A percentile compares a stretch with the other conserved stretches of the same genome.
These are phyloP conservation scores for Cynodonichthys magdalenae DNA, from an alignment of 2,797 vertebrate species.

Conservation along the genomic window DNA sequence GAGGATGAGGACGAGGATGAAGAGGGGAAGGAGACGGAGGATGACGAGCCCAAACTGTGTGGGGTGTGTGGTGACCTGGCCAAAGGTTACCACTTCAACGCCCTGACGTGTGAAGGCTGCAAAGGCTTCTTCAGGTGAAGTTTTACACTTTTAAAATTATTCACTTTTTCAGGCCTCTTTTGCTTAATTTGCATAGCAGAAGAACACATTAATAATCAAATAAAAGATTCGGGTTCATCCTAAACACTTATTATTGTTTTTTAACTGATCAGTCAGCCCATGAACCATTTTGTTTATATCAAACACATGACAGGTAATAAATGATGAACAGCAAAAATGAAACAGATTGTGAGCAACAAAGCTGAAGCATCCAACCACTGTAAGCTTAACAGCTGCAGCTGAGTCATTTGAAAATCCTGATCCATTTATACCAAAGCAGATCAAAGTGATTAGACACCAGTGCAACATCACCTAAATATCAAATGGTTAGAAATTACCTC, in stretches of 20 bases:
- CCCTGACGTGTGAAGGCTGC: slow-evolving; percentile 83
- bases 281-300: too few species aligned
- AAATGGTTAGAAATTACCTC: background rate
- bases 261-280: too few species aligned
- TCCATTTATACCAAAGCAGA: background rate
- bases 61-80: slow-evolving; percentile 80
- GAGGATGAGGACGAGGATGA: slow-evolving; percentile 44
- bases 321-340: too few species aligned
- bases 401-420: background rate
- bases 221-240: too few species aligned
- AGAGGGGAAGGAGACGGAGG: slow-evolving; percentile 46
- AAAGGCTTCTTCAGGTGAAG: slow-evolving; percentile 82
- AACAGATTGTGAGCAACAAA: too few species aligned
- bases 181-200: too few species aligned
- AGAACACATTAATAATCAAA: too few species aligned
- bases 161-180: too few species aligned
- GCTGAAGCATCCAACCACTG: background rate
- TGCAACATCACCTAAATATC: background rate
- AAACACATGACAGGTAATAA: too few species aligned
- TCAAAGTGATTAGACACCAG: background rate
- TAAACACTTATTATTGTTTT: too few species aligned
- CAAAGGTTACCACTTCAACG: slow-evolving; percentile 83
- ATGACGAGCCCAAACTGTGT: slow-evolving; percentile 75
- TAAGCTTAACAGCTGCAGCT: background rate
- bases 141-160: too few species aligned